Base-by-base conservation (phyloP, 2,113 vertebrate species). In the Syrrhaptes paradoxus region DNA sequence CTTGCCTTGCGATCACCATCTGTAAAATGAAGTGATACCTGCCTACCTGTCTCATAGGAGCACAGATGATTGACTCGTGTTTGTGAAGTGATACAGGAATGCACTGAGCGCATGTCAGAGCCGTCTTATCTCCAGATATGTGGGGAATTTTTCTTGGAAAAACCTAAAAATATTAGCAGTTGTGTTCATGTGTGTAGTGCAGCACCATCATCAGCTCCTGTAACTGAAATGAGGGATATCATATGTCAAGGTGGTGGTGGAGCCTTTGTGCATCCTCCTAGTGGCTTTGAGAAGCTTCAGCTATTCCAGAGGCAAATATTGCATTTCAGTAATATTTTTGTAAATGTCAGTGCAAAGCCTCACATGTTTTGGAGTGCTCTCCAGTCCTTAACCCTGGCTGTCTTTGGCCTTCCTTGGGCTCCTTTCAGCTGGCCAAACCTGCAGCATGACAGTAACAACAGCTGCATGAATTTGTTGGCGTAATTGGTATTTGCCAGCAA, bases 11-110 rank as follows among this genome's bases (percentile, higher is more conserved):
- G 4, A 68, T 72, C 0, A 0, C 82, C 68, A 45, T 48, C 71
- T 81, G 75, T 80, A 74, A 49, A 93, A 63, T 74, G 26, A 93
- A 83, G 85, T 43, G 31, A 49, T 83, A 76, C 59, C 78, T 93
- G 59, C 85, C 48, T 83, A 5, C 71, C 46, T 68, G 67, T 83
- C 79, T 90, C 9, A 1, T 4, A 48, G 58, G 72, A 92, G 73
- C 46, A 58, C 85, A 63, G 59, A 26, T 77, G 48, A 81, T 59
- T 78, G 51, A 57, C 32, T 89, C 16, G 5, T 65, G 38, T 38
- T 48, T 88, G 72, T 86, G 61, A 88, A 93, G 36, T 70, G 77
- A 36, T 51, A 51, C 4, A 45, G 32, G 41, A 78, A 36, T 63
- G 57, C 38, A 43, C 17, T 73, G 54, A 85, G 62, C 36, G 62